Percentiles rank a stretch among this genome's conserved stretches.
These are phyloP conservation scores for Bambusicola thoracicus DNA, from an alignment of 2,113 vertebrate genomes.

Conservation along the genomic window DNA sequence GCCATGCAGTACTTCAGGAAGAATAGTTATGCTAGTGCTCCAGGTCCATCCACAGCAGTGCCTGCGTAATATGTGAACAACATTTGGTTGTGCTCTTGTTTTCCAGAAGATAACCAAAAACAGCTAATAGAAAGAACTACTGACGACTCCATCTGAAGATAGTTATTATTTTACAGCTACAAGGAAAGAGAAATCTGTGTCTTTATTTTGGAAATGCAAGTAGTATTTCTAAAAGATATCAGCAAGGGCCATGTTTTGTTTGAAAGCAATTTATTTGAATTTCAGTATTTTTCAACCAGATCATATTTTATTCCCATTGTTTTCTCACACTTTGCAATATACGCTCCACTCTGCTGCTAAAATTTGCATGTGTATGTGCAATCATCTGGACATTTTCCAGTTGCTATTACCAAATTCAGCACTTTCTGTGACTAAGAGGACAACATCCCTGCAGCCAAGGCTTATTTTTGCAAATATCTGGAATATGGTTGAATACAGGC, in stretches of 20 bases:
- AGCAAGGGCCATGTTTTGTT: accelerated
- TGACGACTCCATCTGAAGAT: background rate
- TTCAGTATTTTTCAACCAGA: background rate
- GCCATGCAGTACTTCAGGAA: background rate
- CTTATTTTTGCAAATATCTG: background rate
- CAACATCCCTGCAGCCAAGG: background rate
- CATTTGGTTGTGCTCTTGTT: background rate
- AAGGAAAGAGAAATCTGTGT: background rate
- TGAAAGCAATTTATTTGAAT: background rate
- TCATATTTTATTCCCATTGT: background rate
- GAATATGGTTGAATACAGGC: background rate
- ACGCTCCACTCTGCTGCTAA: background rate
- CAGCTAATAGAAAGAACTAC: background rate
- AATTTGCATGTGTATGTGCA: background rate
- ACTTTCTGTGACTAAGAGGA: background rate
- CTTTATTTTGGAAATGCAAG: background rate
- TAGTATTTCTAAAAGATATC: background rate
- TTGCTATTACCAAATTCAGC: background rate
- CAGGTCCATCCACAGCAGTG: accelerated
- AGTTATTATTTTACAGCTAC: background rate
- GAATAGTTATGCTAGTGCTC: background rate
- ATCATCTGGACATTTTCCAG: background rate
- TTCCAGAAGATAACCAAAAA: background rate
- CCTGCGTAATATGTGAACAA: too few species aligned
- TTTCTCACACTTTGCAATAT: background rate